Percentiles rank a stretch among this genome's conserved stretches.
These are phyloP conservation scores for Ceratina calcarata DNA, from an alignment of 1,140 invertebrate species.

Conservation along the genomic window DNA sequence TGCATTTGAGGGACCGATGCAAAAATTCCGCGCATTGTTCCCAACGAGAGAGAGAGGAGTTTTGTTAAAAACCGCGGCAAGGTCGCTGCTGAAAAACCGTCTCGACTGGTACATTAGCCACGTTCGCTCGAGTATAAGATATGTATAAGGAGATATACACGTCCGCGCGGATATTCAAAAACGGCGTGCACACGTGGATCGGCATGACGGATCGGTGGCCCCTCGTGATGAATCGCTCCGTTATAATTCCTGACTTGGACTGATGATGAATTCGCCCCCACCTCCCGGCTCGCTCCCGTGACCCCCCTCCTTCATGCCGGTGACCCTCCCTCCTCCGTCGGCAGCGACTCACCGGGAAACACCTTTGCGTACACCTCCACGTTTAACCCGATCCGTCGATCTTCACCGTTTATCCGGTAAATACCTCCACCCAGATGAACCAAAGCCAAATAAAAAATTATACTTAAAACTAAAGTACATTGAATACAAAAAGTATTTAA, in stretches of 20 bases:
- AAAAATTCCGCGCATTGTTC: constrained; percentile 31
- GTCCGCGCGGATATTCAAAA: constrained; percentile 64
- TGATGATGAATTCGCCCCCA: constrained; percentile 75
- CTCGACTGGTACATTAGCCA: constrained; percentile 52
- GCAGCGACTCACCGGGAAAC: constrained; percentile 3
- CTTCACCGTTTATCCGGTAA: no score
- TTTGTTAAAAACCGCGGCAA: constrained; percentile 35
- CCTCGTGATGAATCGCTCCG: constrained; percentile 77
- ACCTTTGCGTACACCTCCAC: constrained; percentile 35
- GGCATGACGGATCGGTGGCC: constrained; percentile 76
- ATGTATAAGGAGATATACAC: constrained; percentile 42
- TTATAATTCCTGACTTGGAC: constrained; percentile 78
- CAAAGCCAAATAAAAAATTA: no score
- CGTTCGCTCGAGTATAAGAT: constrained; percentile 59
- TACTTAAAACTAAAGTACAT: no score
- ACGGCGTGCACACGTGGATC: constrained; percentile 68
- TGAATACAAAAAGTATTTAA: no score
- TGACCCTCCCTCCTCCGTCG: constrained; percentile 28
- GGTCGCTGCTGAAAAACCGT: constrained; percentile 51
- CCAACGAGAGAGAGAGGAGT: no score
- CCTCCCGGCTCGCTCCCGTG: constrained; percentile 37
- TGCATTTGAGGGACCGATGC: constrained; percentile 18
- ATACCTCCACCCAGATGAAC: no score
- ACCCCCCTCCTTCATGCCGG: constrained; percentile 47
- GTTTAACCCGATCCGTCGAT: constrained; percentile 60